phyloP scores from a whole-genome alignment of 1,140 invertebrate genomes.

The Acromyrmex heyeri region DNA sequence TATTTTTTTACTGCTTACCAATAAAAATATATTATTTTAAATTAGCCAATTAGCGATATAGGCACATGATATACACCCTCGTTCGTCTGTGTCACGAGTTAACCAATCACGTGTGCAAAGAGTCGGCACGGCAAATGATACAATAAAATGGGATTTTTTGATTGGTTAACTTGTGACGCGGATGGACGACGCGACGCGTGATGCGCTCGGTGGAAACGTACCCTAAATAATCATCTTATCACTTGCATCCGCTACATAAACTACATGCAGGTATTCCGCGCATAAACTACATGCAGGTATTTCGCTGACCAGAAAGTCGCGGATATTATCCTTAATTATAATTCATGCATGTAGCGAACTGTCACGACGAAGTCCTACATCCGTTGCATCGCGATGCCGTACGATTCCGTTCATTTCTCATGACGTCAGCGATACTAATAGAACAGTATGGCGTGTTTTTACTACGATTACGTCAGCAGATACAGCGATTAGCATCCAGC shows the following conservation, averaged over 20 bases:
- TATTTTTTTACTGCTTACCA: too few species aligned
- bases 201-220: too few species aligned
- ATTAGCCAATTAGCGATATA: too few species aligned
- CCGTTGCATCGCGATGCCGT: neutral
- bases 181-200: too few species aligned
- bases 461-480: neutral
- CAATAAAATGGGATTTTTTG: too few species aligned
- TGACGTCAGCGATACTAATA: slow-evolving; percentile 19
- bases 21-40: too few species aligned
- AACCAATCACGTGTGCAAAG: too few species aligned
- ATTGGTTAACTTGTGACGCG: too few species aligned
- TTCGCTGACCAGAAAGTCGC: slow-evolving; percentile 11
- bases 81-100: too few species aligned
- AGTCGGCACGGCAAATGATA: too few species aligned
- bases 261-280: neutral
- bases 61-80: too few species aligned
- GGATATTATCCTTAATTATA: slow-evolving; percentile 43
- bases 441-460: neutral
- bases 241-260: slow-evolving; percentile 34
- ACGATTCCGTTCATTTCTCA: slow-evolving; percentile 44
- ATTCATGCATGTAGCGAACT: slow-evolving; percentile 32
- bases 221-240: slow-evolving; percentile 8
- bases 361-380: slow-evolving; percentile 14
- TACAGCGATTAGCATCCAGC: neutral
- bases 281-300: neutral